Evolutionary conservation across 2,888 invertebrate genomes (phyloP).

Genomic region (Acanthoscelides obtectus): DNA sequence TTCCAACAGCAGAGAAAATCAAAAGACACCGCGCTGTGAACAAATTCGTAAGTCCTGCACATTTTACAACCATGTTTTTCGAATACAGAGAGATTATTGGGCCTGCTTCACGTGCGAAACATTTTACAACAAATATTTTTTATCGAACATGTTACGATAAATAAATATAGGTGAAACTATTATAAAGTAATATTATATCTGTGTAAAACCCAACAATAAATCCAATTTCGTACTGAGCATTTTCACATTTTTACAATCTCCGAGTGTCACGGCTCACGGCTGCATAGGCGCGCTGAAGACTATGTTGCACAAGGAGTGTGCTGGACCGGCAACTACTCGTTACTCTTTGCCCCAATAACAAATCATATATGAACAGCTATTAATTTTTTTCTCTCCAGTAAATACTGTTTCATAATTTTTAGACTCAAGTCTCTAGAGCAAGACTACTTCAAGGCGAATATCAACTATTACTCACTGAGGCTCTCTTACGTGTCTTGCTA

Average conservation of each 20-base stretch:
- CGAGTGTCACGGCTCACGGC: neutral
- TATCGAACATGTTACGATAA: neutral
- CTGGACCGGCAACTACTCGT: neutral
- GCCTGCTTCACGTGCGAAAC: neutral
- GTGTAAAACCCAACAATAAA: neutral
- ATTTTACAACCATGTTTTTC: neutral
- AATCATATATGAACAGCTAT: neutral
- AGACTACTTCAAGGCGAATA: too few relatives aligned
- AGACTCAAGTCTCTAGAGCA: too few relatives aligned
- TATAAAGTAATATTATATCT: neutral
- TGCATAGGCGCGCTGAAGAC: neutral
- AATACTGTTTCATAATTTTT: too few relatives aligned
- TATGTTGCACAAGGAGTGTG: neutral
- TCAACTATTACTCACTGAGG: too few relatives aligned
- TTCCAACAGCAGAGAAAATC: neutral
- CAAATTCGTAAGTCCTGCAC: neutral
- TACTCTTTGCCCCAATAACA: neutral
- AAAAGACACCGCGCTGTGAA: neutral
- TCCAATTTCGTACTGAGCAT: neutral
- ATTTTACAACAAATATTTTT: neutral
- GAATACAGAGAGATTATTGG: neutral
- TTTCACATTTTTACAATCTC: neutral
- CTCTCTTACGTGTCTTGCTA: too few relatives aligned
- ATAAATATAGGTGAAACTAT: neutral
- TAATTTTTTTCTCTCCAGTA: too few relatives aligned